These are phyloP conservation scores for Montifringilla adamsi DNA, from an alignment of 2,113 vertebrate genomes.

Conservation along the genomic window DNA sequence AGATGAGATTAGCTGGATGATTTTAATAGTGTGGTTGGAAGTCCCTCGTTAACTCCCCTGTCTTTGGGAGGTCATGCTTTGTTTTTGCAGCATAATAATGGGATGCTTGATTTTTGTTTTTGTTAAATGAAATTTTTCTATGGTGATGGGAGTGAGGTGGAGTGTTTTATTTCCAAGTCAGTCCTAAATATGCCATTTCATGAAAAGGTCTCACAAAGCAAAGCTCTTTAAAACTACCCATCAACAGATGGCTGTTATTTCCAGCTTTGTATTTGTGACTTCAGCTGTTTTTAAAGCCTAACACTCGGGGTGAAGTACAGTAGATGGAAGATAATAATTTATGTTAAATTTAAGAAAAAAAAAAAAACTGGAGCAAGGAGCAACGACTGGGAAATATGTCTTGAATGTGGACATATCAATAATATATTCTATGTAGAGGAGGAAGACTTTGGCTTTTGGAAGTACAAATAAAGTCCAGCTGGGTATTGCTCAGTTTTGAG, in stretches of 20 bases:
- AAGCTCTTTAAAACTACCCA: neutral
- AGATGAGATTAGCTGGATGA: neutral
- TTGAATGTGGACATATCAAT: neutral
- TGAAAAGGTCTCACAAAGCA: neutral
- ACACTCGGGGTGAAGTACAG: neutral
- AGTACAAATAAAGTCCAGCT: neutral
- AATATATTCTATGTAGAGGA: neutral
- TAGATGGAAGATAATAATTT: neutral
- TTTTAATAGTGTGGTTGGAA: neutral
- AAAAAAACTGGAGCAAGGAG: neutral
- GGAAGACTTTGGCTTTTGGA: neutral
- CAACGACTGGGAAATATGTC: neutral
- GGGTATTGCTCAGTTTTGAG: neutral
- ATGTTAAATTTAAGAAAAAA: neutral
- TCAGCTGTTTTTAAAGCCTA: neutral
- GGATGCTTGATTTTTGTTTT: neutral
- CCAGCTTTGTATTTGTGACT: neutral
- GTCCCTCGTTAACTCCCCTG: neutral
- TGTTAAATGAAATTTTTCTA: neutral
- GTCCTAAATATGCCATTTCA: neutral
- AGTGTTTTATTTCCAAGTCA: neutral
- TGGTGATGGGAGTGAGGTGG: neutral
- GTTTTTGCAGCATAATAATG: neutral
- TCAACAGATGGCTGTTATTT: neutral
- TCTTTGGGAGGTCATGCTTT: neutral